These are phyloP conservation scores for Varecia variegata DNA, from an alignment of 2,797 vertebrate species.

Conservation along the genomic window DNA sequence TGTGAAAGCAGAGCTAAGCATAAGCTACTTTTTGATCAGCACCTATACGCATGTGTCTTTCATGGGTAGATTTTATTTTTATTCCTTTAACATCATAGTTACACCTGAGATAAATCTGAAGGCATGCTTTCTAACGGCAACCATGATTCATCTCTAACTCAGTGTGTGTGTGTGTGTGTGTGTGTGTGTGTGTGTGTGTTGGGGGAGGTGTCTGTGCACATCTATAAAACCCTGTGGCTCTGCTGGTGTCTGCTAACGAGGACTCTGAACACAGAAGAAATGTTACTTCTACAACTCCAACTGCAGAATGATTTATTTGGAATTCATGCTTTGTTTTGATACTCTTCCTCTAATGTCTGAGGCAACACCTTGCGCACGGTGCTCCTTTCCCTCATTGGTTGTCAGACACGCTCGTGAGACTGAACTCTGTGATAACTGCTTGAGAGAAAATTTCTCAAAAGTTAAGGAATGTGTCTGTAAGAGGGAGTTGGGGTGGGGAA, in stretches of 20 bases:
- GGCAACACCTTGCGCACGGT: neutral
- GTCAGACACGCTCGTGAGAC: neutral
- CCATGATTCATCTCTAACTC: neutral
- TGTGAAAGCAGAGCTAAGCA: neutral
- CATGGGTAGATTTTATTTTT: neutral
- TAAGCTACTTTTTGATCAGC: neutral
- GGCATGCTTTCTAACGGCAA: neutral
- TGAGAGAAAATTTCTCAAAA: constrained; percentile 19
- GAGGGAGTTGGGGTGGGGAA: neutral
- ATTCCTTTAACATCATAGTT: neutral
- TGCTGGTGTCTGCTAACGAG: constrained; percentile 44
- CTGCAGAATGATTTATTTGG: constrained; percentile 23
- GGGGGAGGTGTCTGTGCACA: neutral
- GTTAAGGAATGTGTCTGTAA: neutral
- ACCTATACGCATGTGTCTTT: neutral
- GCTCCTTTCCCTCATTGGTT: neutral
- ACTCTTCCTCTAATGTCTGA: constrained; percentile 20
- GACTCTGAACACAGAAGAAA: neutral
- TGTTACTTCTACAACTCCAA: constrained; percentile 5
- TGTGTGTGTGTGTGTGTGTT: too few species aligned
- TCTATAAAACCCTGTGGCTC: neutral
- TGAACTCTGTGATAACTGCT: neutral
- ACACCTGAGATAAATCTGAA: neutral
- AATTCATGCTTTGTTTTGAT: neutral
- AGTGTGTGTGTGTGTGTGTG: too few species aligned